Percentiles rank a stretch among this genome's conserved stretches.
Evolutionary conservation across 2,797 vertebrate species (phyloP).

Genomic region (Cyclopterus lumpus): DNA sequence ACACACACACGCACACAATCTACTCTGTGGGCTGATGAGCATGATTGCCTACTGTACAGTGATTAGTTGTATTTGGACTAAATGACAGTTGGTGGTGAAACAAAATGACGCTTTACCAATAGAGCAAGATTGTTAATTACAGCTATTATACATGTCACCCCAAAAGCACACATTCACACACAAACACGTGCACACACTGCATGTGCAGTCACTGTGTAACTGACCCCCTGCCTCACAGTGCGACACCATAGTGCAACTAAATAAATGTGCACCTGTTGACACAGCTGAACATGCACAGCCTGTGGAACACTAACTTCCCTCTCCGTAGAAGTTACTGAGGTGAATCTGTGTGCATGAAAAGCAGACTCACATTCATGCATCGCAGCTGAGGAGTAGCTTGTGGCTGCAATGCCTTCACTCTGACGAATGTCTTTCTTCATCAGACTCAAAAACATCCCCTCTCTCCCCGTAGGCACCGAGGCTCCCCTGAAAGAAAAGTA

Average conservation of each 20-base stretch:
- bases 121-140: constrained; percentile 68
- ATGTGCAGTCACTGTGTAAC: constrained; percentile 31
- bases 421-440: constrained; percentile 64
- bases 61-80: constrained; percentile 60
- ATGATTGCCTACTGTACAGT: constrained; percentile 19
- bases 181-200: constrained; percentile 41
- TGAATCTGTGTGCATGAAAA: constrained; percentile 45
- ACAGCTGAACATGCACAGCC: constrained; percentile 57
- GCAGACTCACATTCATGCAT: constrained; percentile 55
- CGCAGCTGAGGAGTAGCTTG: constrained; percentile 47
- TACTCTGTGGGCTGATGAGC: constrained; percentile 27
- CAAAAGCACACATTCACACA: constrained; percentile 56
- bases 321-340: constrained; percentile 17
- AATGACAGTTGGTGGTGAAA: constrained; percentile 62
- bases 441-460: constrained; percentile 39
- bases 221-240: constrained; percentile 30
- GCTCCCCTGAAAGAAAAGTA: background rate
- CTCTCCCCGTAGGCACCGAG: background rate
- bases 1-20: constrained; percentile 1
- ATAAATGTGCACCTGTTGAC: constrained; percentile 73
- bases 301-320: constrained; percentile 31
- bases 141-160: constrained; percentile 59
- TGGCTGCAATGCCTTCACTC: constrained; percentile 46
- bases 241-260: constrained; percentile 30
- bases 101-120: constrained; percentile 56